These are phyloP conservation scores for Tachina fera DNA, from an alignment of 2,888 invertebrate genomes.

Conservation along the genomic window DNA sequence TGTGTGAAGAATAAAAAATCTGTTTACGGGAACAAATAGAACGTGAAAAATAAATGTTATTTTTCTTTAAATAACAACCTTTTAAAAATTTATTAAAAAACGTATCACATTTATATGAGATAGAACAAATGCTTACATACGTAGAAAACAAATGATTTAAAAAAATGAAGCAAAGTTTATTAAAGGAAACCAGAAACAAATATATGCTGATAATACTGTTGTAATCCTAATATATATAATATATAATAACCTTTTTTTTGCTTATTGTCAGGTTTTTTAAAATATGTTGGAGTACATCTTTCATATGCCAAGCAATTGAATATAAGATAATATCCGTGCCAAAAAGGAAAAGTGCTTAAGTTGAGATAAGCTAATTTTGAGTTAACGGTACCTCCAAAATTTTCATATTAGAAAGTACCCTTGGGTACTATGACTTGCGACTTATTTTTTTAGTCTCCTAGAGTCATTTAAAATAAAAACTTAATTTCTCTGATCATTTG, in stretches of 20 bases:
- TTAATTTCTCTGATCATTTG: no score
- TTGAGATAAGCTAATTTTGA: no score
- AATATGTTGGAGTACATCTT: no score
- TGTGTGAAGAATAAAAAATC: neutral
- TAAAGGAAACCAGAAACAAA: neutral
- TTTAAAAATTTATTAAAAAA: neutral
- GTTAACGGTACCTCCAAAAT: no score
- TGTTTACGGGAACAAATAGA: neutral
- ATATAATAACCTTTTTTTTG: neutral
- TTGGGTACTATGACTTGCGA: no score
- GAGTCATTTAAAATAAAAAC: no score
- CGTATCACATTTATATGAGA: neutral
- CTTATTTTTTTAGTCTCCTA: no score
- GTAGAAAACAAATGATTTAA: neutral
- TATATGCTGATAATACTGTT: neutral
- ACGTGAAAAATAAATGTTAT: constrained; percentile 39
- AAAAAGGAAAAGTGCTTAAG: no score
- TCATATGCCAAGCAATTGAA: no score
- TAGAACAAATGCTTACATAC: constrained; percentile 10
- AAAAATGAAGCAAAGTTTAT: neutral
- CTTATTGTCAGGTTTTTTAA: no score
- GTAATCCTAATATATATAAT: neutral
- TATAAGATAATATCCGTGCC: no score
- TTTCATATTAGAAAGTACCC: no score
- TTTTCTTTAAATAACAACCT: neutral